phyloP scores from a whole-genome alignment of 1,140 invertebrate genomes.

The Pogonomyrmex californicus region DNA sequence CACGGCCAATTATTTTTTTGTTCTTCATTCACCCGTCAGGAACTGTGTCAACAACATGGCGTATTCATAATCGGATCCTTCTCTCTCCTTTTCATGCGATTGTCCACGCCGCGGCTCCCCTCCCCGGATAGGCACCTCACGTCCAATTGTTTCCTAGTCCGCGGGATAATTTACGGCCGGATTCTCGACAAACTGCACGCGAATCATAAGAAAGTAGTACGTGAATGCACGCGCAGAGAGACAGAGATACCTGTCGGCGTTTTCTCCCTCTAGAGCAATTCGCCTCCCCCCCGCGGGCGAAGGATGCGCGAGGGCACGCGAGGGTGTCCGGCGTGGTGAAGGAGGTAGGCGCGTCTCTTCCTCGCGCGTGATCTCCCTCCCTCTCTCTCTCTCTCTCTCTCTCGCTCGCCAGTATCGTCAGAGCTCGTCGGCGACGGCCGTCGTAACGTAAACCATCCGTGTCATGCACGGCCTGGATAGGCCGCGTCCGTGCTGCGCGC shows the following conservation, averaged over 20 bases:
- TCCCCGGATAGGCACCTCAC: neutral
- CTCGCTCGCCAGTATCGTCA: neutral
- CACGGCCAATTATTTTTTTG: neutral
- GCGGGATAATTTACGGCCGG: neutral
- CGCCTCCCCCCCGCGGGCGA: neutral
- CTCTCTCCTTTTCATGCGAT: neutral
- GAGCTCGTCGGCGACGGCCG: neutral
- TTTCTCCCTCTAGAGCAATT: neutral
- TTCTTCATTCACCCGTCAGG: neutral
- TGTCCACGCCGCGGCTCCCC: neutral
- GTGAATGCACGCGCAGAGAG: neutral
- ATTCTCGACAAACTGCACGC: neutral
- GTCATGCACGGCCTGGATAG: constrained; percentile 68
- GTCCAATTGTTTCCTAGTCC: neutral
- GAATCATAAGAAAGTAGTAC: neutral
- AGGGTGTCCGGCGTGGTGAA: neutral
- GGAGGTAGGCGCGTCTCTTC: neutral
- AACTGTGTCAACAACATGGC: constrained; percentile 30
- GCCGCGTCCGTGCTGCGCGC: constrained; percentile 56
- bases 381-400: too few relatives aligned
- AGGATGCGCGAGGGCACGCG: neutral
- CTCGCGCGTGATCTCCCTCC: neutral
- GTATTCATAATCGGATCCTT: neutral
- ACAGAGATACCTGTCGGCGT: constrained; percentile 1
- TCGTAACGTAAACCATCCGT: constrained; percentile 12